A percentile compares a stretch with the other conserved stretches of the same genome.
These are phyloP conservation scores for Botrylloides violaceus DNA, from an alignment of 23 tunicate genomes.

Conservation along the genomic window DNA sequence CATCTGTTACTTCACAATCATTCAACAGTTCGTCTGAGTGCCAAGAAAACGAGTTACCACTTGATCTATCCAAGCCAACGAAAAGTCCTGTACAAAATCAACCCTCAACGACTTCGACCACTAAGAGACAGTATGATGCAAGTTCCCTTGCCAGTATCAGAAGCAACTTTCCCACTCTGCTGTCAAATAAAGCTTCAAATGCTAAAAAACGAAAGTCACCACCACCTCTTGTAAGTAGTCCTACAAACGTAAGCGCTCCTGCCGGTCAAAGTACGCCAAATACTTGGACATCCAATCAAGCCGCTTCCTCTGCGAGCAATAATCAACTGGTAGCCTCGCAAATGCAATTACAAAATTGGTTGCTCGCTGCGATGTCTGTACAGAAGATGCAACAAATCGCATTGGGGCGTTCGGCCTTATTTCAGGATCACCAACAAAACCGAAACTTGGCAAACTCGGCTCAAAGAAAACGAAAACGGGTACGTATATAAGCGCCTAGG, in stretches of 20 bases:
- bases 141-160: not conserved
- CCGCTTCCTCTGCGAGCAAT: not conserved
- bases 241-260: not conserved
- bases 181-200: not conserved
- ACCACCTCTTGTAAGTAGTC: not conserved
- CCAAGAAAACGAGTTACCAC: constrained; percentile 3
- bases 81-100: not conserved
- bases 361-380: constrained; percentile 21
- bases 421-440: constrained; percentile 34
- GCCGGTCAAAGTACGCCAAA: not conserved
- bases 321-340: not conserved
- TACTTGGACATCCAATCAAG: not conserved
- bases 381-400: constrained; percentile 57
- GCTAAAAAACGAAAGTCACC: constrained; percentile 2
- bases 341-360: constrained; percentile 4
- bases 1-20: not conserved
- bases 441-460: constrained; percentile 23
- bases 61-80: constrained; percentile 19
- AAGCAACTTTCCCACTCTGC: constrained; percentile 13
- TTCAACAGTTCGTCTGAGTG: constrained; percentile 5
- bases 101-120: not conserved
- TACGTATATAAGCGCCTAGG: too few species aligned
- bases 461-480: constrained; percentile 37
- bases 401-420: not conserved
- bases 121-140: not conserved